Conservation (phyloP, 2,797 vertebrate genomes). For the Otus scops region DNA sequence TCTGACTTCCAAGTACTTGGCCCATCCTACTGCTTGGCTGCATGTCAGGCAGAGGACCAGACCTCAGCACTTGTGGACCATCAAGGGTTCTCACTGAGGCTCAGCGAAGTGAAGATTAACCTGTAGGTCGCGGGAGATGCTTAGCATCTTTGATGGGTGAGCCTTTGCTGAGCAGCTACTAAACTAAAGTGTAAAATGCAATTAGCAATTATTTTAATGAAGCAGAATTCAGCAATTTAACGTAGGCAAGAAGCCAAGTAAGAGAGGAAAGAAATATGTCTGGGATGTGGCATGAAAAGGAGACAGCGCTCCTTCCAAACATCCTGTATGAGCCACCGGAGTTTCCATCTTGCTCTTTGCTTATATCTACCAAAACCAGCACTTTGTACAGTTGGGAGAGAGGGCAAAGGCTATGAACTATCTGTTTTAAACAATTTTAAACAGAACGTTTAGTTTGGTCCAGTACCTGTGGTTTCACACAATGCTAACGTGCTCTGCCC, state of each 20-base stretch:
- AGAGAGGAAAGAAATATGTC: neutral
- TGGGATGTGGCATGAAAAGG: neutral
- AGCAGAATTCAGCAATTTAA: constrained; percentile 45
- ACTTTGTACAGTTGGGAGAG: neutral
- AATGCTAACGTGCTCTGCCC: constrained; percentile 1
- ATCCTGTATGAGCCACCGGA: neutral
- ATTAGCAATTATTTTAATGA: constrained; percentile 57
- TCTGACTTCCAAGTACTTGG: neutral
- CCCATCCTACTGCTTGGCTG: neutral
- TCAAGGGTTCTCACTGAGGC: neutral
- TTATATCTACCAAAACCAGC: neutral
- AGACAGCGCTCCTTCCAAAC: neutral
- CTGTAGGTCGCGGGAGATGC: neutral
- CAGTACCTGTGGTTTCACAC: neutral
- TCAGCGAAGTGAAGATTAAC: neutral
- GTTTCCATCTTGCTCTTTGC: neutral
- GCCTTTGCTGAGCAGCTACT: constrained; percentile 1
- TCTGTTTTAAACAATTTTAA: neutral
- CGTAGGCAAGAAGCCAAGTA: neutral
- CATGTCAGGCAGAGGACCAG: neutral
- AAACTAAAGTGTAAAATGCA: constrained; percentile 27
- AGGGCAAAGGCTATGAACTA: neutral
- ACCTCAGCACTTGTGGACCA: neutral
- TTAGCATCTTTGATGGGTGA: neutral
- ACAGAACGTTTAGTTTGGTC: constrained; percentile 34